phyloP scores from a whole-genome alignment of 2,888 invertebrate species.

The Tholera decimalis region DNA sequence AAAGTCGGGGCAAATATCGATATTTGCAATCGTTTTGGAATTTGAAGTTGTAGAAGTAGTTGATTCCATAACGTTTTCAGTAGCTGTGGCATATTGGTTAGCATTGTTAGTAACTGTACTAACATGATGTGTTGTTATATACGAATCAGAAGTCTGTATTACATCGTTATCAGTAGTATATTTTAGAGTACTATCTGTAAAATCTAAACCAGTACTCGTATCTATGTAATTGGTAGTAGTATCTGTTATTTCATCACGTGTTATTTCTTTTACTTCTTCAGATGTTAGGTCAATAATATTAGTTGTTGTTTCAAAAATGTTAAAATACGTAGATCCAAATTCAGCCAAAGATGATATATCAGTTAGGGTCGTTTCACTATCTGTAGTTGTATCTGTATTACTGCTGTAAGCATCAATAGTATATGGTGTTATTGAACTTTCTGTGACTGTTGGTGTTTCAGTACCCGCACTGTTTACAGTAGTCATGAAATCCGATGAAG shows the following conservation, averaged over 20 bases:
- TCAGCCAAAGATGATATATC: slow-evolving; percentile 32
- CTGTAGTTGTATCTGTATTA: slow-evolving; percentile 44
- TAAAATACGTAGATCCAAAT: slow-evolving; percentile 20
- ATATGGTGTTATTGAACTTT: slow-evolving; percentile 20
- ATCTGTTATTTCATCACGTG: slow-evolving; percentile 28
- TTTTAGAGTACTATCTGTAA: slow-evolving; percentile 24
- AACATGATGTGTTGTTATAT: slow-evolving; percentile 12
- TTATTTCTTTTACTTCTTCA: slow-evolving; percentile 13
- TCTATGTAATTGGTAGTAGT: slow-evolving; percentile 26
- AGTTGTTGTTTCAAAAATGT: slow-evolving; percentile 33
- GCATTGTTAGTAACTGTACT: slow-evolving; percentile 29
- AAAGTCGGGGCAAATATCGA: slow-evolving; percentile 71
- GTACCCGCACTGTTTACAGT: slow-evolving; percentile 8
- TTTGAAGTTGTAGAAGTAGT: slow-evolving; percentile 20
- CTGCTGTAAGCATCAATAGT: slow-evolving; percentile 16
- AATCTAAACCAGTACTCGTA: slow-evolving; percentile 19
- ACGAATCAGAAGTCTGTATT: slow-evolving; percentile 35
- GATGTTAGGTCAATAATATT: slow-evolving; percentile 22
- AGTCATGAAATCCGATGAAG: slow-evolving; percentile 9
- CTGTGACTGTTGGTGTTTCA: slow-evolving; percentile 10
- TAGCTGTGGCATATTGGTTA: slow-evolving; percentile 25
- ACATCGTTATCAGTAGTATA: slow-evolving; percentile 23
- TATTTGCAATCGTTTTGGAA: slow-evolving; percentile 11
- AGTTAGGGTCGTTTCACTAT: slow-evolving; percentile 41
- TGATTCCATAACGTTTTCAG: slow-evolving; percentile 35